Base-by-base conservation (phyloP, 2,888 invertebrate genomes). In the Germaria angustata region DNA sequence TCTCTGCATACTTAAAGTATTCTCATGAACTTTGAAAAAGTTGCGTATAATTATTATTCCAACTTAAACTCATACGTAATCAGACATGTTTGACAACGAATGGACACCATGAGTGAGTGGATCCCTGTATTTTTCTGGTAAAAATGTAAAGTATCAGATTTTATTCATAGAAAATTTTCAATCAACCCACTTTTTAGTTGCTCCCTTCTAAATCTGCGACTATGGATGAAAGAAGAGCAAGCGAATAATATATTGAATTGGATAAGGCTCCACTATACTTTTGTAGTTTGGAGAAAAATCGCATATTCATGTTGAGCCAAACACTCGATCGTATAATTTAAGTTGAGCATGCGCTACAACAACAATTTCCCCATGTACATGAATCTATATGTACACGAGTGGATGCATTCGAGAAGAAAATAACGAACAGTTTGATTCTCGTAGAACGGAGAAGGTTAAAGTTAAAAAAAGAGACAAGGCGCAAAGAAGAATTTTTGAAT, bases 381-480 rank as follows among this genome's bases (percentile, higher is more conserved):
- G 24, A 20, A n/a, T 65, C 24, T 66, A 8, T 46, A 20, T 49
- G 39, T 41, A 24, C 51, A 28, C 51, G 36, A 71, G 78, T 65
- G 39, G 41, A 49, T 79, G 65, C 65, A 71, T 71, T 63, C 49
- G 36, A 15, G 17, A 13, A 28, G 53, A 55, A 57, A 57, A 34
- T 49, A 39, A 65, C 34, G 51, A 65, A 32, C 17, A 41, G 22
- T 39, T 24, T 17, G 13, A 17, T 41, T 20, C 32, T 72, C 72
- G 44, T 59, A 66, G 72, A 79, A 65, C 36, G 59, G 55, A 65
- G 46, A 65, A 79, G 49, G 55, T 65, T 79, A 46, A 55, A 72
- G 65, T 66, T 63, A 63, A 59, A 63, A 61, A 24, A 34, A 39
- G 51, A 59, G 28, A 39, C 49, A 39, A 49, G 59, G 69, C 71